These are phyloP conservation scores for Drosophila multiciliata DNA, from an alignment of 2,888 invertebrate genomes.

Conservation along the genomic window DNA sequence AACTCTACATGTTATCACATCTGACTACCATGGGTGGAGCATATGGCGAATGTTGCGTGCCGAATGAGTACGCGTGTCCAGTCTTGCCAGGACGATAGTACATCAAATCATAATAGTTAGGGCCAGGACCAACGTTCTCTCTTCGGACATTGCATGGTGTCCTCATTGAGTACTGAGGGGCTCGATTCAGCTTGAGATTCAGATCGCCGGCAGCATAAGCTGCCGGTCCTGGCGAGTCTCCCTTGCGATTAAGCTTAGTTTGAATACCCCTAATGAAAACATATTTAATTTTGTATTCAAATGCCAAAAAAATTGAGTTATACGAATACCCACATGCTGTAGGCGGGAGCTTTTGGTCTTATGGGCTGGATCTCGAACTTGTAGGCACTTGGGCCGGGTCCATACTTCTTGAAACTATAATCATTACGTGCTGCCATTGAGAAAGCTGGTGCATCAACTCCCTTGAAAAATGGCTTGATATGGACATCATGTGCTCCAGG, in stretches of 20 bases:
- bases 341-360: constrained; percentile 74
- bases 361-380: constrained; percentile 63
- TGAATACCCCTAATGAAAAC: constrained; percentile 71
- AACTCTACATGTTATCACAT: constrained; percentile 82
- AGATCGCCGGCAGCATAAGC: constrained; percentile 77
- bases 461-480: constrained; percentile 70
- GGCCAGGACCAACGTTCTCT: constrained; percentile 71
- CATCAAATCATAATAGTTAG: constrained; percentile 80
- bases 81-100: constrained; percentile 80
- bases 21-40: constrained; percentile 83
- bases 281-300: not conserved
- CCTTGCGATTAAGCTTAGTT: constrained; percentile 43
- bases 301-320: no score
- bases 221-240: constrained; percentile 83
- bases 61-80: constrained; percentile 80
- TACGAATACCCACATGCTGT: constrained; percentile 77
- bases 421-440: constrained; percentile 85
- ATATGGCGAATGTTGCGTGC: constrained; percentile 76
- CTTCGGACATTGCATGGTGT: constrained; percentile 33
- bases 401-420: constrained; percentile 55
- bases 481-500: constrained; percentile 81
- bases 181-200: constrained; percentile 58
- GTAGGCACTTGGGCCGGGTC: constrained; percentile 83
- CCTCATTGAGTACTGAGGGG: constrained; percentile 79
- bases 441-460: constrained; percentile 85